Conservation (phyloP, 2,113 vertebrate genomes). For the Tachuris rubrigastra region DNA sequence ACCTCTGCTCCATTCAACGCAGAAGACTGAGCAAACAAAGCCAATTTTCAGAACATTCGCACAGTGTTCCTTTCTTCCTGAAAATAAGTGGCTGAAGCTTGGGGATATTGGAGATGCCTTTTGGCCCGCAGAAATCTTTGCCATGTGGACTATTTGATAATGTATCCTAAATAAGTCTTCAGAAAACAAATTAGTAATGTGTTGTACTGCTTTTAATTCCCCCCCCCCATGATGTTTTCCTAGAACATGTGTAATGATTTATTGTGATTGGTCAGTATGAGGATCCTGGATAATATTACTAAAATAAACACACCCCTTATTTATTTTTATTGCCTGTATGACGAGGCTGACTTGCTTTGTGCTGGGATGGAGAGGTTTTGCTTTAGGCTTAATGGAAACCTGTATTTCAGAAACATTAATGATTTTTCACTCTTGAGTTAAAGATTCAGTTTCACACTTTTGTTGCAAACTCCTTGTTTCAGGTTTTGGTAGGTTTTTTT, state of each 20-base stretch:
- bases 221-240: neutral
- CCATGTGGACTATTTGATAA: neutral
- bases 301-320: neutral
- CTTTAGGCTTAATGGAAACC: neutral
- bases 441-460: neutral
- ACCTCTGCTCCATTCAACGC: neutral
- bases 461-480: neutral
- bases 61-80: conserved; percentile 9
- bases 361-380: neutral
- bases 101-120: neutral
- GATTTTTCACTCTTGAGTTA: neutral
- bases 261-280: rapidly evolving
- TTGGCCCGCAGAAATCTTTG: neutral
- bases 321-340: neutral
- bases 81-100: neutral
- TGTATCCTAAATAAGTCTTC: neutral
- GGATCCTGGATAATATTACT: neutral
- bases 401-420: neutral
- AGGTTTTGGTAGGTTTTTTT: neutral
- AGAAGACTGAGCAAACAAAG: neutral
- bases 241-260: neutral
- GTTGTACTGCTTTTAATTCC: neutral
- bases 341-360: neutral
- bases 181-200: neutral
- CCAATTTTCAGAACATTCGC: neutral